A percentile compares a stretch with the other conserved stretches of the same genome.
These are phyloP conservation scores for Lophochroa leadbeateri DNA, from an alignment of 2,113 vertebrate species.

Conservation along the genomic window DNA sequence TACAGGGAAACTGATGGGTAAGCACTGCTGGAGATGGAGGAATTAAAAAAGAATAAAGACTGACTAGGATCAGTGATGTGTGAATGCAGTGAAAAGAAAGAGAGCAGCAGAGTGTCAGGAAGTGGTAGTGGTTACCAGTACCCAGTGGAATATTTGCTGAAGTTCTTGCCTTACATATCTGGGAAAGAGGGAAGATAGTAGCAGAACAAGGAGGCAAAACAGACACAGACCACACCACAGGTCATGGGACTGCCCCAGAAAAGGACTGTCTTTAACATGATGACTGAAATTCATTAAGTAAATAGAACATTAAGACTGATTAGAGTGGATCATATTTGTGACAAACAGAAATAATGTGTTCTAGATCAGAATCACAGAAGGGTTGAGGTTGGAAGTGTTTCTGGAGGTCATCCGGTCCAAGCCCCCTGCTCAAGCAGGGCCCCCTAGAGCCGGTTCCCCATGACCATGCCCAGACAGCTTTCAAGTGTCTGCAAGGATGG, in stretches of 20 bases:
- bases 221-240: not conserved
- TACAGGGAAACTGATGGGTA: not conserved
- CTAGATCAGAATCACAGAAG: not conserved
- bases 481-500: not conserved
- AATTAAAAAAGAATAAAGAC: not conserved
- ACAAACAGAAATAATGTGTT: not conserved
- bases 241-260: not conserved
- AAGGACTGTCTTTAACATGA: not conserved
- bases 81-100: not conserved
- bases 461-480: not conserved
- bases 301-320: not conserved
- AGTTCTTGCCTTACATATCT: not conserved
- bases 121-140: not conserved
- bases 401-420: not conserved
- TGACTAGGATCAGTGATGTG: not conserved
- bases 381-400: not conserved
- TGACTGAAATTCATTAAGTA: not conserved
- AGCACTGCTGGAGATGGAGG: not conserved
- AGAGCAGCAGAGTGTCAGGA: not conserved
- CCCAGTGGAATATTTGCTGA: not conserved
- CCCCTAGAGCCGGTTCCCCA: not conserved
- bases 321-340: not conserved
- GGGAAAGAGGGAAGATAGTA: not conserved
- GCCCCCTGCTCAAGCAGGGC: not conserved
- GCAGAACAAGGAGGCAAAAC: not conserved